Conservation (phyloP, 1,140 invertebrate species). For the Solen grandis region DNA sequence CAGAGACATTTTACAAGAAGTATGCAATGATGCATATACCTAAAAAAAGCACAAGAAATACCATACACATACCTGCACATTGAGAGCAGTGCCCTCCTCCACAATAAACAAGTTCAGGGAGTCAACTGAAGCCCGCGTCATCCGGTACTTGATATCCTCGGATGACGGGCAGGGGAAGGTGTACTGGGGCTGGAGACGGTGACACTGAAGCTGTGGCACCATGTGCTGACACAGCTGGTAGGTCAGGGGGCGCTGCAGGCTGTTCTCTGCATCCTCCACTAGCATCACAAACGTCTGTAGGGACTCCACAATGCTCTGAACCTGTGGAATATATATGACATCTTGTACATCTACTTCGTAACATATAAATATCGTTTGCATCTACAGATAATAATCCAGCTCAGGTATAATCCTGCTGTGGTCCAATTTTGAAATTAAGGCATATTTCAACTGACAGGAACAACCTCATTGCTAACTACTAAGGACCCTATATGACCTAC, state of each 20-base stretch:
- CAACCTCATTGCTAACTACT: too few species aligned
- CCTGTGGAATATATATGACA: slow-evolving; percentile 78
- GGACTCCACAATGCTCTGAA: slow-evolving; percentile 92
- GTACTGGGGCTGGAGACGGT: slow-evolving; percentile 66
- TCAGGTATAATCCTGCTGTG: too few species aligned
- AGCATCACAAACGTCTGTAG: slow-evolving; percentile 94
- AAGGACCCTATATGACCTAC: too few species aligned
- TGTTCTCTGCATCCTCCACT: slow-evolving; percentile 93
- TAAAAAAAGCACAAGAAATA: too few species aligned
- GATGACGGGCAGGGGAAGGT: slow-evolving; percentile 87
- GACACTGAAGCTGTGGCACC: slow-evolving; percentile 89
- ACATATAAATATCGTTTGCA: too few species aligned
- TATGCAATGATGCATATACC: too few species aligned
- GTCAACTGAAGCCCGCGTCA: slow-evolving; percentile 95
- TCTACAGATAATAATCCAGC: too few species aligned
- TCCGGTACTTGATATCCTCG: slow-evolving; percentile 96
- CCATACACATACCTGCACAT: slow-evolving; percentile 88
- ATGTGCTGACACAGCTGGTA: slow-evolving; percentile 93
- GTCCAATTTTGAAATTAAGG: too few species aligned
- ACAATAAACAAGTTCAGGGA: slow-evolving; percentile 94
- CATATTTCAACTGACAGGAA: too few species aligned
- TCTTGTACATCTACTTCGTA: too few species aligned
- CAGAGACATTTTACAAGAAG: too few species aligned
- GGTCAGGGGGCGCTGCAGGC: slow-evolving; percentile 88
- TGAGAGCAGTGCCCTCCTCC: slow-evolving; percentile 92